These are phyloP conservation scores for Laupala kohalensis DNA, from an alignment of 1,140 invertebrate genomes.

Conservation along the genomic window DNA sequence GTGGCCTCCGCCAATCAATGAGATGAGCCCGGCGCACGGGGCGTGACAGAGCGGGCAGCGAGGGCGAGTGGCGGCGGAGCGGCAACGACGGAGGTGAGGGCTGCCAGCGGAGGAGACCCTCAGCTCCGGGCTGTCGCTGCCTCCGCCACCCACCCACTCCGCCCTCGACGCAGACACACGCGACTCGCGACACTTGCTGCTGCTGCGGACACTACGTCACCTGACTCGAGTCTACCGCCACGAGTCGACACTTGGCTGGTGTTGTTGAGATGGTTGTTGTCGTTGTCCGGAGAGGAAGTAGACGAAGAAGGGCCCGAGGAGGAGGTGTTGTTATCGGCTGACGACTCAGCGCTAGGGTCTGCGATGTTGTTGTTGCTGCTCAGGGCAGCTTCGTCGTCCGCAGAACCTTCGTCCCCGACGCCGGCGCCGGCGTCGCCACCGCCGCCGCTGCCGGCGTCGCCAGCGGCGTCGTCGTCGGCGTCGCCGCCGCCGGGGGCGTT, in stretches of 20 bases:
- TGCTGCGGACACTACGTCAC: constrained; percentile 1
- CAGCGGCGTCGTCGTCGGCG: constrained; percentile 35
- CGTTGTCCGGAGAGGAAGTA: background rate
- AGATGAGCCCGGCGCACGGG: too few relatives aligned
- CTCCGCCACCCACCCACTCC: too few relatives aligned
- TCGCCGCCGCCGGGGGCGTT: constrained; percentile 31
- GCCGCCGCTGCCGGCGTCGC: constrained; percentile 9
- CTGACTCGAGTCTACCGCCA: background rate
- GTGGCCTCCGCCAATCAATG: background rate
- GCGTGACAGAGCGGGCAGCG: too few relatives aligned
- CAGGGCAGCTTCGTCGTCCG: too few relatives aligned
- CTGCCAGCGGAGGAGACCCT: too few relatives aligned
- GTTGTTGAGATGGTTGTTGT: background rate
- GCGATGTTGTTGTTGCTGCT: background rate
- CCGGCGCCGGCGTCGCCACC: background rate
- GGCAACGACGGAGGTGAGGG: too few relatives aligned
- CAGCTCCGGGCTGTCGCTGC: too few relatives aligned
- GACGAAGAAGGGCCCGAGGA: background rate
- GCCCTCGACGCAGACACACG: background rate
- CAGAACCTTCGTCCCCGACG: background rate
- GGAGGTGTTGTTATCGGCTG: background rate
- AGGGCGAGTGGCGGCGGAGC: too few relatives aligned
- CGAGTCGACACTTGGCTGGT: background rate
- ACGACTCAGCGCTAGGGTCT: background rate
- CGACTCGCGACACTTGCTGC: background rate